These are phyloP conservation scores for Drosophila anomalipes DNA, from an alignment of 2,888 invertebrate species.

Conservation along the genomic window DNA sequence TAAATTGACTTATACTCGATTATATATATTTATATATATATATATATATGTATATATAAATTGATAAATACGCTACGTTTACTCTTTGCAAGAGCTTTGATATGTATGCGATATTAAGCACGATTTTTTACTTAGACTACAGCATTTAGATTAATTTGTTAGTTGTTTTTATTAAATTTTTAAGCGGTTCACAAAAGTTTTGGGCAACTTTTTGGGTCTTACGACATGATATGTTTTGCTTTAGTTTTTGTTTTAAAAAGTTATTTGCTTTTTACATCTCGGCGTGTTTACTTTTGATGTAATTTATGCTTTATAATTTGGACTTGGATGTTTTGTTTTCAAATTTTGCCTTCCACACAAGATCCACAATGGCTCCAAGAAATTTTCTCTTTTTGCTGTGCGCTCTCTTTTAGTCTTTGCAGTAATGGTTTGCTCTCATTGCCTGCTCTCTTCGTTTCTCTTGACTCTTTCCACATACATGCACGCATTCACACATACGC, in stretches of 20 bases:
- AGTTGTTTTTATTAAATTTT: slow-evolving; percentile 12
- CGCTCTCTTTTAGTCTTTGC: slow-evolving; percentile 20
- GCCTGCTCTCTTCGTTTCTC: slow-evolving; percentile 16
- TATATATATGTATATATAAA: slow-evolving; percentile 16
- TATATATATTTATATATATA: slow-evolving; percentile 15
- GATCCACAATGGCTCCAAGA: slow-evolving; percentile 52
- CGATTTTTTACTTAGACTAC: slow-evolving; percentile 58
- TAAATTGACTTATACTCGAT: slow-evolving; percentile 12
- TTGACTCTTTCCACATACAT: slow-evolving; percentile 13
- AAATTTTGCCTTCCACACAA: slow-evolving; percentile 43
- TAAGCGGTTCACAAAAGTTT: slow-evolving; percentile 21
- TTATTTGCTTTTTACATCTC: slow-evolving; percentile 7
- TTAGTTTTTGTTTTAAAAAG: slow-evolving; percentile 2
- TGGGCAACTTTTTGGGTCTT: slow-evolving; percentile 26
- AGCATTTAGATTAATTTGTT: slow-evolving; percentile 52
- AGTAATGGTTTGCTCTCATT: slow-evolving; percentile 34
- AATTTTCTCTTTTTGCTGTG: slow-evolving; percentile 45
- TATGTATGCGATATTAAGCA: slow-evolving; percentile 79
- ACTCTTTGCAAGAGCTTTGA: slow-evolving; percentile 79
- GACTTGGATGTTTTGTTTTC: slow-evolving; percentile 64
- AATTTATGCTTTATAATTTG: slow-evolving; percentile 7
- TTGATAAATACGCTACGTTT: slow-evolving; percentile 53
- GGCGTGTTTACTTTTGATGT: slow-evolving; percentile 15
- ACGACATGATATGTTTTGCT: slow-evolving; percentile 52
- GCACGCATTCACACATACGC: slow-evolving; percentile 8